phyloP scores from a whole-genome alignment of 2,113 vertebrate genomes.

The Limnothrissa miodon region DNA sequence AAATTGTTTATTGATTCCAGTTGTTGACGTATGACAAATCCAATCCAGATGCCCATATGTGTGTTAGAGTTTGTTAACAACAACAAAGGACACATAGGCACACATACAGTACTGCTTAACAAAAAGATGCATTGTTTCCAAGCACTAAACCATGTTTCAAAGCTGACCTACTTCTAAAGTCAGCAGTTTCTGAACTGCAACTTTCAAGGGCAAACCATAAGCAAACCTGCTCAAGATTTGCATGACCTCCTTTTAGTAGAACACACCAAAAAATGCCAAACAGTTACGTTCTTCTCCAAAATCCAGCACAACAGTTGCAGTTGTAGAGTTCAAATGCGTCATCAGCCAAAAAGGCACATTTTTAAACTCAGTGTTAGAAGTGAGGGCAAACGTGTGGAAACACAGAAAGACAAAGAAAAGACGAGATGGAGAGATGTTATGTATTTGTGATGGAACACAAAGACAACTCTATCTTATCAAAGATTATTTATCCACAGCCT shows the following conservation, averaged over 20 bases:
- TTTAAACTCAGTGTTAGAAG: neutral
- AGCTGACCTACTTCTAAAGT: slow-evolving; percentile 64
- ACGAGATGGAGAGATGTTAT: too few species aligned
- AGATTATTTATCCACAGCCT: too few species aligned
- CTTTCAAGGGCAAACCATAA: neutral
- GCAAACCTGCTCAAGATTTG: neutral
- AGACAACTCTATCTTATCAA: too few species aligned
- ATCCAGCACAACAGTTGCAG: neutral
- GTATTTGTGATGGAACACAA: too few species aligned
- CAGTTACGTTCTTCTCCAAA: neutral
- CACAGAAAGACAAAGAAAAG: neutral
- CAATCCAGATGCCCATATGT: slow-evolving; percentile 64
- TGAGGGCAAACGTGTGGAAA: neutral
- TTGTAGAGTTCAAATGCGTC: neutral
- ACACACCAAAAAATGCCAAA: neutral
- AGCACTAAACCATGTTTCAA: slow-evolving; percentile 48
- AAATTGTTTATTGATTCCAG: slow-evolving; percentile 60
- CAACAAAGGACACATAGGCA: neutral
- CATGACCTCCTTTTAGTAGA: neutral
- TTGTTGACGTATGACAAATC: slow-evolving; percentile 54
- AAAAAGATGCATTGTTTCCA: slow-evolving; percentile 50
- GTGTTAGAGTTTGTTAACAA: slow-evolving; percentile 35
- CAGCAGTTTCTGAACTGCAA: slow-evolving; percentile 45
- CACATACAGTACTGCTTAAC: slow-evolving; percentile 16
- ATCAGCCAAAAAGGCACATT: neutral